Evolutionary conservation across 1,140 invertebrate genomes (phyloP).

Genomic region (Drosophila paulistorum): DNA sequence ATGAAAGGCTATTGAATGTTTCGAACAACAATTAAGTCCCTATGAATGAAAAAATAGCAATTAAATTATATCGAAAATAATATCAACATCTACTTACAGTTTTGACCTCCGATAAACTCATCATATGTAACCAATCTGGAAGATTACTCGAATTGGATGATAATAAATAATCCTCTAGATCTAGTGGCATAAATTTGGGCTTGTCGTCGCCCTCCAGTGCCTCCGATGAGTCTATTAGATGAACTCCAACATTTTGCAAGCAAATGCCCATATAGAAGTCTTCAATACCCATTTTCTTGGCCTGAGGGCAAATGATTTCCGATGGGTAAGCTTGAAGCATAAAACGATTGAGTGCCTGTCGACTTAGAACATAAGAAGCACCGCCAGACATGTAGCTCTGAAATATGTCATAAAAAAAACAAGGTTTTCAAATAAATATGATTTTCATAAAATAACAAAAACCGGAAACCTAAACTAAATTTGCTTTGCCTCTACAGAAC

Average conservation of each 20-base stretch:
- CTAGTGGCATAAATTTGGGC: conserved; percentile 57
- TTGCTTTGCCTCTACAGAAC: background rate
- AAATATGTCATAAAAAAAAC: background rate
- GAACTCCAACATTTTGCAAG: conserved; percentile 93
- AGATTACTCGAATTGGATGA: conserved; percentile 40
- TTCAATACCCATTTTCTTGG: conserved; percentile 90
- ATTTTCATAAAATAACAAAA: background rate
- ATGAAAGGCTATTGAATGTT: conserved; percentile 65
- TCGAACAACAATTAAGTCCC: conserved; percentile 60
- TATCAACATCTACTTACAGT: conserved; percentile 34
- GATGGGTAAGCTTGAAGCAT: conserved; percentile 88
- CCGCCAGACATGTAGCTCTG: conserved; percentile 98
- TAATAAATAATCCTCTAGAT: conserved; percentile 85
- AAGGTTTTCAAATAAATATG: background rate
- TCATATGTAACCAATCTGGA: conserved; percentile 55
- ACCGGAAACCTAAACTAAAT: background rate
- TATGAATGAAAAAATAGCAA: background rate
- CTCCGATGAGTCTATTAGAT: conserved; percentile 63
- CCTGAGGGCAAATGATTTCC: conserved; percentile 86
- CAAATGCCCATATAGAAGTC: conserved; percentile 98
- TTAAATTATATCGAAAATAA: background rate
- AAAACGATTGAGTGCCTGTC: conserved; percentile 89
- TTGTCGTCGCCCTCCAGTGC: conserved; percentile 36
- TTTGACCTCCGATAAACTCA: conserved; percentile 45
- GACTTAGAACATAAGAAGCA: conserved; percentile 95